These are phyloP conservation scores for Hyperoplus immaculatus DNA, from an alignment of 2,797 vertebrate species.

Conservation along the genomic window DNA sequence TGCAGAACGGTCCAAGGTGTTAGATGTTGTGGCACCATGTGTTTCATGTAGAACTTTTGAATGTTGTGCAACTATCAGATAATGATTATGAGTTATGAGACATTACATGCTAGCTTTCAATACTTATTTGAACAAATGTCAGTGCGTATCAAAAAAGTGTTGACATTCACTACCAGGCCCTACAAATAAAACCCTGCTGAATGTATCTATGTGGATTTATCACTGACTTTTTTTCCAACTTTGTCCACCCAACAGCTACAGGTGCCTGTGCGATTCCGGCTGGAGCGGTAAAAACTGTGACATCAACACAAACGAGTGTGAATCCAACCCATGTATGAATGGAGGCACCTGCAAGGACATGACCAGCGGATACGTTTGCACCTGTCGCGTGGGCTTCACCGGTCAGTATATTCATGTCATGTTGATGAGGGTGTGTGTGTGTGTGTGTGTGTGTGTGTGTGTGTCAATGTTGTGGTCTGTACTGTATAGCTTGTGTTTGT, in stretches of 20 bases:
- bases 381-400: constrained; percentile 93
- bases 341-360: constrained; percentile 96
- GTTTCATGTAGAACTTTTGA: not conserved
- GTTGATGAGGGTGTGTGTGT: not conserved
- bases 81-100: not conserved
- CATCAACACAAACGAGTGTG: constrained; percentile 96
- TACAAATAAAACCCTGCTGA: not conserved
- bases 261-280: constrained; percentile 92
- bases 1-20: not conserved
- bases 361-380: constrained; percentile 96
- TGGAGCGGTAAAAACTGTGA: constrained; percentile 97
- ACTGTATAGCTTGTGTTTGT: not conserved
- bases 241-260: constrained; percentile 85
- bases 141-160: not conserved
- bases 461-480: not conserved
- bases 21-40: not conserved
- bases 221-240: not conserved
- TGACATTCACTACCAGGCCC: not conserved
- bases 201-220: not conserved
- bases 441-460: too few species aligned
- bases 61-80: too few species aligned
- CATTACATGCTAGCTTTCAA: too few species aligned
- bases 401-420: constrained; percentile 82
- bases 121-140: too few species aligned
- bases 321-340: constrained; percentile 95